phyloP scores from a whole-genome alignment of 1,140 invertebrate species.

The Rhagoletis pomonella region DNA sequence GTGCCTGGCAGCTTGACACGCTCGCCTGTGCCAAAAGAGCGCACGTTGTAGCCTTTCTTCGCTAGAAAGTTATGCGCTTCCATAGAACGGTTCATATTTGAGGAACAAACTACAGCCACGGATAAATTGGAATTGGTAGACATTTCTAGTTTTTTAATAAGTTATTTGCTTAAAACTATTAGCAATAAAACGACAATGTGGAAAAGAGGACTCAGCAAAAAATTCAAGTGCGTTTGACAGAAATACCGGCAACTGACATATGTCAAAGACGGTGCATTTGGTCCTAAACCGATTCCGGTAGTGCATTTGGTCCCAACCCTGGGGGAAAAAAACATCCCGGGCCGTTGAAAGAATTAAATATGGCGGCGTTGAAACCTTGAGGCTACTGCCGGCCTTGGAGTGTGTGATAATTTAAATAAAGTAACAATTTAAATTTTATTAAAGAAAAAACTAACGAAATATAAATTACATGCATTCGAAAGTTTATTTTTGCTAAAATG shows the following conservation, averaged over 20 bases:
- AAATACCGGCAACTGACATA: background rate
- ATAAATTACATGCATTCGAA: too few species aligned
- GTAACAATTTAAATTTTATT: too few species aligned
- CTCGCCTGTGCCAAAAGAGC: constrained; percentile 97
- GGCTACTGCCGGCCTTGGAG: too few species aligned
- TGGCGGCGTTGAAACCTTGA: background rate
- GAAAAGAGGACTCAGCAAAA: background rate
- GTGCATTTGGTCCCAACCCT: too few species aligned
- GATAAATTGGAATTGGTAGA: constrained; percentile 77
- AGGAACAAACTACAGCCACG: constrained; percentile 97
- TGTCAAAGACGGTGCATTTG: too few species aligned
- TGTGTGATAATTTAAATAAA: too few species aligned
- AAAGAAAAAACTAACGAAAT: too few species aligned
- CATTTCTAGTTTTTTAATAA: constrained; percentile 53
- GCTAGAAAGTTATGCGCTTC: constrained; percentile 97
- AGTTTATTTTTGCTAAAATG: too few species aligned
- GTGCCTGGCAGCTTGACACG: constrained; percentile 98
- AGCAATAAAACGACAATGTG: background rate
- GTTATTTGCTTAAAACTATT: background rate
- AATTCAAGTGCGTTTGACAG: constrained; percentile 13
- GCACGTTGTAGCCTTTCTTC: constrained; percentile 97
- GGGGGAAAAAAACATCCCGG: background rate
- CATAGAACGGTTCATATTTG: constrained; percentile 99
- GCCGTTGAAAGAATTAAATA: background rate
- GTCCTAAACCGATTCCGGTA: too few species aligned